Evolutionary conservation across 23 tunicate genomes (phyloP), one percentile per base, ranked within the genome.

Genomic region (Corella eumyota): DNA sequence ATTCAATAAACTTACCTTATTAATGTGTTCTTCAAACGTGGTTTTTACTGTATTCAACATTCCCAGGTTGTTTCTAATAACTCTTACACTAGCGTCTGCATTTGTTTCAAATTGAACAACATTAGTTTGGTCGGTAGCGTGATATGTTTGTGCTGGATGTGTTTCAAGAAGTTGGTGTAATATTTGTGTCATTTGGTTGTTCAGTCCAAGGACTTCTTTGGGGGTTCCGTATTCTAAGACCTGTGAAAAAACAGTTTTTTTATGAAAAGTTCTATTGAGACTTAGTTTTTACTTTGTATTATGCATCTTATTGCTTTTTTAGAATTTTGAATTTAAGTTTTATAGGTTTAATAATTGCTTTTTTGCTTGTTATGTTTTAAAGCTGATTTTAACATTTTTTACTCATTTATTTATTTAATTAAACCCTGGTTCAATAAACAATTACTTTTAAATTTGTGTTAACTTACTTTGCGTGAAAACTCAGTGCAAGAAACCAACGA

Each of bases 151-250:
- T 7, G 88, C 96, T 4, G 96, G 96, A 62, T 88, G 96, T 19
- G 96, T 88, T 61, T 79, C 96, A 1, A 88, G 77, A 1, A 88
- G 70, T 54, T 88, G 96, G 22, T 88, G 79, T 7, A 88, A 61
- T 23, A 88, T 88, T 61, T 78, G 81, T 17, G 90, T 78, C 96
- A 88, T 88, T 44, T 79, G 90, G 63, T 88, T 88, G 63, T 88
- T 88, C 46, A 88, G 64, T 25, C 90, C 96, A 46, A 88, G 69
- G 11, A 88, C 85, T 67, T 88, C 96, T 48, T 88, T 88, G 1
- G 96, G 96, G 17, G 96, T 88, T 15, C 96, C 96, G 33, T 78
- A 88, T 56, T 88, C 96, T 17, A 88, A 53, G 34, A 88, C 96
- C 96, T 88, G 72, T 15, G n/a, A 31, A 34, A 17, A 6, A 27